Conservation (phyloP, 2,888 invertebrate species). For the Euzophera pinguis region DNA sequence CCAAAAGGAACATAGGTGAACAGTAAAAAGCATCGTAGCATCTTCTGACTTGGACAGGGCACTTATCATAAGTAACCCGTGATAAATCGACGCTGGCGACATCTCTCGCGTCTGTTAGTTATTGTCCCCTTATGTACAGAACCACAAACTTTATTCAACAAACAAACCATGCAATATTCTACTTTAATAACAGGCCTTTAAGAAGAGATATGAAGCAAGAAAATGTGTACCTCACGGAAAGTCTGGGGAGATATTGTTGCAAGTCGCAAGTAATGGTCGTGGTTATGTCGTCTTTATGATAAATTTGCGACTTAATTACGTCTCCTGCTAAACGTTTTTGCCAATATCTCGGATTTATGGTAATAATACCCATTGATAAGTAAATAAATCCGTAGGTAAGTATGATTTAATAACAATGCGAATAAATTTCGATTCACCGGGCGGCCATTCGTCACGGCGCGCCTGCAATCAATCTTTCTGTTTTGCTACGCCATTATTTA, state of each 20-base stretch:
- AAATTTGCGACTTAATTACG: slow-evolving; percentile 64
- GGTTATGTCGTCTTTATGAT: slow-evolving; percentile 62
- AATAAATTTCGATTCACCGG: slow-evolving; percentile 25
- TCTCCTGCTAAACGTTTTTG: slow-evolving; percentile 39
- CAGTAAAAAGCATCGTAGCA: slow-evolving; percentile 67
- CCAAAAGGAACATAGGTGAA: slow-evolving; percentile 34
- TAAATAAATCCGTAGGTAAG: slow-evolving; percentile 13
- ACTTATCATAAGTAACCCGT: slow-evolving; percentile 73
- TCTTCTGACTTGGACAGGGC: slow-evolving; percentile 62
- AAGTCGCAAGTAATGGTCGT: slow-evolving; percentile 47
- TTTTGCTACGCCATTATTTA: slow-evolving; percentile 43
- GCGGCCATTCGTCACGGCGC: slow-evolving; percentile 41
- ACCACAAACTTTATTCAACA: slow-evolving; percentile 19
- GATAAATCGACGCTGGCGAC: slow-evolving; percentile 70
- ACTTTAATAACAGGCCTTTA: slow-evolving; percentile 9
- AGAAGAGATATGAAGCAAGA: slow-evolving; percentile 18
- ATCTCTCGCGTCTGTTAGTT: slow-evolving; percentile 67
- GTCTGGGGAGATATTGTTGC: slow-evolving; percentile 48
- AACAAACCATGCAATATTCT: slow-evolving; percentile 15
- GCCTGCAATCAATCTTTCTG: slow-evolving; percentile 51
- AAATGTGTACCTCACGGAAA: slow-evolving; percentile 33
- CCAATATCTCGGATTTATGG: slow-evolving; percentile 13
- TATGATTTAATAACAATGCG: slow-evolving; percentile 26
- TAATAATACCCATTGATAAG: slow-evolving; percentile 6
- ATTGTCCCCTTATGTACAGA: slow-evolving; percentile 66